Evolutionary conservation across 2,888 invertebrate genomes (phyloP).

Genomic region (Embidobia sp.): DNA sequence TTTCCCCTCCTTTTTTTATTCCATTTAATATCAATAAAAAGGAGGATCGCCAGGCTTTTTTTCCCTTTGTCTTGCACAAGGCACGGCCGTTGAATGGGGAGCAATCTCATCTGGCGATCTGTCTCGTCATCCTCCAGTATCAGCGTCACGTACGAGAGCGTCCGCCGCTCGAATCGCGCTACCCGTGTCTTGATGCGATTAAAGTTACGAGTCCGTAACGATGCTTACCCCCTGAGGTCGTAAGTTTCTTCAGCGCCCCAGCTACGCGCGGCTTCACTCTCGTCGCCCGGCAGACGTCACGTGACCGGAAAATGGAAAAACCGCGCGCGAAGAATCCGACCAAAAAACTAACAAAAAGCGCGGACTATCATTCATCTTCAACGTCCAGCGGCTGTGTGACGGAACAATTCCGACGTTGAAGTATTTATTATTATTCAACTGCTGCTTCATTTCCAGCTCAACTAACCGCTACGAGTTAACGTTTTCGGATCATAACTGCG

Average conservation of each 20-base stretch:
- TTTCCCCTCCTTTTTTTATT: constrained; percentile 6
- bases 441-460: constrained; percentile 7
- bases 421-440: constrained; percentile 42
- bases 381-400: constrained; percentile 22
- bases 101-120: constrained; percentile 68
- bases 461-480: neutral
- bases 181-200: constrained; percentile 69
- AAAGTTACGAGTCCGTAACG: constrained; percentile 71
- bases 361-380: constrained; percentile 37
- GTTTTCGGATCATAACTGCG: too few species aligned
- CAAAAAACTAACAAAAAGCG: constrained; percentile 16
- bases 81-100: constrained; percentile 51
- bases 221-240: constrained; percentile 64
- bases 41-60: constrained; percentile 24
- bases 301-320: constrained; percentile 62
- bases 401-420: constrained; percentile 30
- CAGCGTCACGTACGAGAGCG: constrained; percentile 68
- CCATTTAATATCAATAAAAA: constrained; percentile 57
- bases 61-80: constrained; percentile 38
- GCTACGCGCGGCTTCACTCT: constrained; percentile 17
- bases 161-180: constrained; percentile 58
- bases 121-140: constrained; percentile 69
- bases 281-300: constrained; percentile 33
- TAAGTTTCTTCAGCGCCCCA: constrained; percentile 54
- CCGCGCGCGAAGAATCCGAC: constrained; percentile 25